Base-by-base conservation (phyloP, 2,888 invertebrate species). In the Pinctada fucata region DNA sequence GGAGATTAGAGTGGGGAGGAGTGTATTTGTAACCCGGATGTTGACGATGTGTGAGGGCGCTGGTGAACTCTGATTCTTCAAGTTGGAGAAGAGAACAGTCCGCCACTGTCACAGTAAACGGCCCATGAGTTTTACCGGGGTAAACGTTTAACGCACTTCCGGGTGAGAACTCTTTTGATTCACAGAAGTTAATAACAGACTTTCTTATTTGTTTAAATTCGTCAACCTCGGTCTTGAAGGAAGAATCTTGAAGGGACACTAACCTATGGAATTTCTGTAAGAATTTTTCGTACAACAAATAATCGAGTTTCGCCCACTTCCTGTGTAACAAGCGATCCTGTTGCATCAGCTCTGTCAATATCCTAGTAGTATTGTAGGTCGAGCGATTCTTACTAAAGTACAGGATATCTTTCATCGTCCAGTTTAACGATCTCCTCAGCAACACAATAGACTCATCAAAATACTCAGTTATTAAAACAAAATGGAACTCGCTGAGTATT, bases 361-460 rank as follows among this genome's bases (percentile, higher is more conserved):
- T 31, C 47, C 52, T 71, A n/a, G 63, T 45, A 1, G 58, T 81
- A 52, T 83, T 83, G 49, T 79, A 70, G 16, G 47, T 65, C 0
- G 80, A 75, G 31, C 81, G 68, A 69, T 85, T 85, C 76, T 82
- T 82, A 47, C 79, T 79, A 10, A 84, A 66, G 66, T 83, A 85
- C 1, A 85, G 58, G 58, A 84, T 71, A 58, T 85, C 85, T 71
- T 82, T 83, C 0, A 81, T 84, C 31, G 80, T 70, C 83, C 85
- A 85, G 49, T 80, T 82, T 5, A 85, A 52, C 70, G 76, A 79
- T 16, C 83, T 70, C 63, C 81, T 76, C 65, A 85, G 63, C n/a
- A 85, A 63, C 45, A 85, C 69, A 2, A 85, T 64, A 13, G 85
- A 85, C 75, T 85, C 85, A 52, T 84, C 81, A 65, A 85, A 85